Conservation (phyloP, 2,113 vertebrate genomes). For the Holacanthus passer region DNA sequence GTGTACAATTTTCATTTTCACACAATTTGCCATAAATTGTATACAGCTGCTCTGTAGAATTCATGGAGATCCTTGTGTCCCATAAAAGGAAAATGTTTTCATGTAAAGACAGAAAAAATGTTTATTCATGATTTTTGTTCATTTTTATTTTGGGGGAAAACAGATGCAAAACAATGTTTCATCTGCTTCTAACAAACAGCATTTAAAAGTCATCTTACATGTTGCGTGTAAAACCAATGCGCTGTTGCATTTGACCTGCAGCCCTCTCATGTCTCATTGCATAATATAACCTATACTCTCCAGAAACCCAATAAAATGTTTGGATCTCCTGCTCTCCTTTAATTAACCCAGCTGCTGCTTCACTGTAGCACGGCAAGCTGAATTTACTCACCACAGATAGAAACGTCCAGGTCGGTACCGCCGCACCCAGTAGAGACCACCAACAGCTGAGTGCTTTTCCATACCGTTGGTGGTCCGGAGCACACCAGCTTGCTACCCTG, state of each 20-base stretch:
- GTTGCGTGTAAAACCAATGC: neutral
- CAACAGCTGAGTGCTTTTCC: constrained; percentile 51
- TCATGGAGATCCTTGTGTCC: neutral
- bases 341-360: constrained; percentile 47
- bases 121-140: too few species aligned
- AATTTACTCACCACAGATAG: constrained; percentile 40
- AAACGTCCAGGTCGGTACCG: constrained; percentile 39
- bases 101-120: too few species aligned
- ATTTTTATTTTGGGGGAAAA: neutral
- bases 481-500: constrained; percentile 13
- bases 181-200: neutral
- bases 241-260: neutral
- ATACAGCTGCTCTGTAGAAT: too few species aligned
- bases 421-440: constrained; percentile 43
- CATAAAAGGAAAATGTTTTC: too few species aligned
- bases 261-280: neutral
- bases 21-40: neutral
- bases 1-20: neutral
- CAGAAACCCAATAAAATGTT: constrained; percentile 24
- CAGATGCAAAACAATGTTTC: neutral
- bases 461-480: constrained; percentile 54
- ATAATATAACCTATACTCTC: neutral
- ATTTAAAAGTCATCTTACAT: neutral
- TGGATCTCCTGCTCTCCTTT: constrained; percentile 28
- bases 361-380: constrained; percentile 12